Base-by-base conservation (phyloP, 2,888 invertebrate genomes). In the Aphodius granarius region DNA sequence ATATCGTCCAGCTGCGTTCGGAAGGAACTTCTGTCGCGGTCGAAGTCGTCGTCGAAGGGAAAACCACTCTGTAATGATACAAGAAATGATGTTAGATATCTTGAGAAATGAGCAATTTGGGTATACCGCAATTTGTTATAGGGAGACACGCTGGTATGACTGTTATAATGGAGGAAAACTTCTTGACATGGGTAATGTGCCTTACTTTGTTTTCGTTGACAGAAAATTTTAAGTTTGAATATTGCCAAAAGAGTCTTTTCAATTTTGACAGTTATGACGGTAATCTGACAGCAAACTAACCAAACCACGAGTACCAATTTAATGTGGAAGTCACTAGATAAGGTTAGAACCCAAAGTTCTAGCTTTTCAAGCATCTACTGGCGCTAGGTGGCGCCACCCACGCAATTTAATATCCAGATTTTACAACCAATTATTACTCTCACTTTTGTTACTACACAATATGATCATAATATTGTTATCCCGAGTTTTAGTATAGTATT, bases 1-100 rank as follows among this genome's bases (percentile, higher is more conserved):
- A 94, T 88, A 84, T 93, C 91, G 87, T 93, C 92, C 86, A 94
- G 89, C 77, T 90, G 90, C 23, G 88, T 85, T 6, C 88, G 87
- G 78, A 91, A 89, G 75, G 89, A 88, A 81, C 89, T 89, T 68
- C 82, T 78, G 63, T 82, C 81, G 22, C 81, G 72, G 62, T 80
- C 79, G 77, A 82, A 82, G 79, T 87, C 86, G 83, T 91, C 91
- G 84, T 93, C 92, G 85, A 93, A 93, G 79, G 93, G 92, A 83
- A 92, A 93, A 79, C 92, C 92, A 83, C 88, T 89, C 91, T 90
- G 22, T 21, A 68, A 68, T n/a, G 13, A 21, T 21, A 68, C 5
- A 68, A 19, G 1, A 6, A 43, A 43, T 43, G 13, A 5, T 43
- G 13, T 43, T 43, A 3, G 43, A 1, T 6, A 43, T 43, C 9